Evolutionary conservation across 2,113 vertebrate species (phyloP).

Genomic region (Proterorhinus semilunaris): DNA sequence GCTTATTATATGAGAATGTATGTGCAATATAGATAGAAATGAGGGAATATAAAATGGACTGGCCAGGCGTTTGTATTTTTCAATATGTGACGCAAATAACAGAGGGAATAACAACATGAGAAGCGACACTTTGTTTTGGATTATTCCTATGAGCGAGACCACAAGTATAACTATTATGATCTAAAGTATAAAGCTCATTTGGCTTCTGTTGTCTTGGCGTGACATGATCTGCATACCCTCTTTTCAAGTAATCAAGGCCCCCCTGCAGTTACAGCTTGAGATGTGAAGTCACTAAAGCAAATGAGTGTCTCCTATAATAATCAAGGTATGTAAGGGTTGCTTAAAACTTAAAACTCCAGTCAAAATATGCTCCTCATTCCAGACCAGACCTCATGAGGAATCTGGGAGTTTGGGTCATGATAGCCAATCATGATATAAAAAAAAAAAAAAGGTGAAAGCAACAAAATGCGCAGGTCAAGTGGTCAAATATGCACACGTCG

Average conservation of each 20-base stretch:
- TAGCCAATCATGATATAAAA: conserved; percentile 30
- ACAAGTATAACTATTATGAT: no score
- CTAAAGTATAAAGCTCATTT: no score
- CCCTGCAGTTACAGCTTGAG: no score
- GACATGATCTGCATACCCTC: no score
- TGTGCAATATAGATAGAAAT: background rate
- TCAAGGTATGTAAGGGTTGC: background rate
- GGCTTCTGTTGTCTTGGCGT: no score
- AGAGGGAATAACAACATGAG: no score
- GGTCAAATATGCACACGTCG: conserved; percentile 16
- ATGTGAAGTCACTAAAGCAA: no score
- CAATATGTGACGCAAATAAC: background rate
- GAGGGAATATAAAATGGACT: background rate
- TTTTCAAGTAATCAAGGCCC: no score
- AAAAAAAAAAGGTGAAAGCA: conserved; percentile 32
- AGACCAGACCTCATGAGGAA: conserved; percentile 34
- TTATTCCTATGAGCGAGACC: no score
- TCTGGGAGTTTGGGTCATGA: conserved; percentile 51
- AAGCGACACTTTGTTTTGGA: no score
- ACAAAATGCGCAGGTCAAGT: conserved; percentile 30
- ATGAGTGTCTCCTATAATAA: no score
- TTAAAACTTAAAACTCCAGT: conserved; percentile 27
- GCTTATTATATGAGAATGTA: background rate
- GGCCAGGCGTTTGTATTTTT: background rate
- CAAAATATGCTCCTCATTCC: conserved; percentile 5